Evolutionary conservation across 2,113 vertebrate species (phyloP), one percentile per base, ranked within the genome.

Genomic region (Fulmarus glacialis): DNA sequence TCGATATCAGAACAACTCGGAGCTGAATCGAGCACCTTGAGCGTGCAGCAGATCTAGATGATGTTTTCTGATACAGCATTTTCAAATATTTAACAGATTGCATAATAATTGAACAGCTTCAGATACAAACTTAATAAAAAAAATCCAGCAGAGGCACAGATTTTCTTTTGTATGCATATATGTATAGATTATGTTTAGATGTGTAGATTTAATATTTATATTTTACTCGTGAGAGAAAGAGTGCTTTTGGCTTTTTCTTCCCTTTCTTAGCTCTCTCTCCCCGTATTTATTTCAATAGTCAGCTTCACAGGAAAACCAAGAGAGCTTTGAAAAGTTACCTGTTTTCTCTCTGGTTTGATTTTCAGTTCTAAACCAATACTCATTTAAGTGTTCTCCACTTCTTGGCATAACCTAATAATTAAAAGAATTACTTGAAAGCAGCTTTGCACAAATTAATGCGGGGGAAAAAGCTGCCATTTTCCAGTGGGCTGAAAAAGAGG

Each of bases 161-260:
- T 82, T 86, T 81, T 45, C 60, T 59, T 68, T 68, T 89, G 60
- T 87, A 60, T 1, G 1, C 2, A 11, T 74, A 4, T 26, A 60
- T 34, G n/a, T 83, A 73, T 63, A 74, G 74, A 74, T 90, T 62
- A 75, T 68, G 79, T 47, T 96, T 68, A 75, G 95, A 93, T 80
- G 73, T 38, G 48, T 19, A 82, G 82, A 95, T 93, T 84, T 89
- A 96, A 91, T 96, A 94, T 96, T 96, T 84, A 67, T 89, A 63
- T 93, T 93, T 82, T 75, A 62, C 40, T 36, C 2, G 2, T 8
- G 78, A 63, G 47, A 78, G 56, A 48, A 92, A 43, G 42, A 43
- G 56, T 0, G 17, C 62, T 94, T 95, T 95, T 91, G 91, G 91
- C 86, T 92, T 78, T 87, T 84, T 42, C 30, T 90, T 87, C 70